phyloP scores from a whole-genome alignment of 2,888 invertebrate species.

The Quadroppia sp. region DNA sequence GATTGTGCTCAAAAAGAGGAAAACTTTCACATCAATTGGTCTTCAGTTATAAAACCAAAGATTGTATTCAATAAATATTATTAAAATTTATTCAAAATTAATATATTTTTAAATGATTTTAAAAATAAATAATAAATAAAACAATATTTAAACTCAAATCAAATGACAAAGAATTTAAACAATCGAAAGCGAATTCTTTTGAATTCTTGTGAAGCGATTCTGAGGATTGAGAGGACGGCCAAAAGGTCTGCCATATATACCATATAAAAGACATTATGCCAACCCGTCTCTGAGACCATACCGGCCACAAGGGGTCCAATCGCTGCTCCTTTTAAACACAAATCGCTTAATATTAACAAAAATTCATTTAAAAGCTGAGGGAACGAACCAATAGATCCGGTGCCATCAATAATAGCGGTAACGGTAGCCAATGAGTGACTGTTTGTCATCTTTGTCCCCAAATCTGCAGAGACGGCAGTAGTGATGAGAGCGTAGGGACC shows the following conservation, averaged over 20 bases:
- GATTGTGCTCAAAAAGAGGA: too few relatives aligned
- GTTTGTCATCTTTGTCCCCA: slow-evolving; percentile 80
- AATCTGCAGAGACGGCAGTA: slow-evolving; percentile 89
- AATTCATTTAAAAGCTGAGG: background rate
- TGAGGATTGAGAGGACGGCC: slow-evolving; percentile 49
- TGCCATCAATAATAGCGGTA: slow-evolving; percentile 96
- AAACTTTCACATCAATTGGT: too few relatives aligned
- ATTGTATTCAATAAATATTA: too few relatives aligned
- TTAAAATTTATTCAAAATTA: too few relatives aligned
- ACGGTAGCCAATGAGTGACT: slow-evolving; percentile 88
- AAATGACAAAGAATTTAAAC: too few relatives aligned
- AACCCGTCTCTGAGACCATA: slow-evolving; percentile 65
- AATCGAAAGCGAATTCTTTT: background rate
- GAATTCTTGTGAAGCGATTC: slow-evolving; percentile 44
- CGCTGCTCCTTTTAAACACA: slow-evolving; percentile 66
- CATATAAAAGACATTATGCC: slow-evolving; percentile 55
- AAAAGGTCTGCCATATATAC: slow-evolving; percentile 53
- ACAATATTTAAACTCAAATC: too few relatives aligned
- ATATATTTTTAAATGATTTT: too few relatives aligned
- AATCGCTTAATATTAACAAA: background rate
- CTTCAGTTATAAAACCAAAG: too few relatives aligned
- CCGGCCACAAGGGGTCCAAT: slow-evolving; percentile 86
- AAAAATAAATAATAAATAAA: too few relatives aligned
- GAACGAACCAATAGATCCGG: slow-evolving; percentile 66
- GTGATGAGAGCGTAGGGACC: slow-evolving; percentile 95